Evolutionary conservation across 1,140 invertebrate species (phyloP).

Genomic region (Cherax quadricarinatus): DNA sequence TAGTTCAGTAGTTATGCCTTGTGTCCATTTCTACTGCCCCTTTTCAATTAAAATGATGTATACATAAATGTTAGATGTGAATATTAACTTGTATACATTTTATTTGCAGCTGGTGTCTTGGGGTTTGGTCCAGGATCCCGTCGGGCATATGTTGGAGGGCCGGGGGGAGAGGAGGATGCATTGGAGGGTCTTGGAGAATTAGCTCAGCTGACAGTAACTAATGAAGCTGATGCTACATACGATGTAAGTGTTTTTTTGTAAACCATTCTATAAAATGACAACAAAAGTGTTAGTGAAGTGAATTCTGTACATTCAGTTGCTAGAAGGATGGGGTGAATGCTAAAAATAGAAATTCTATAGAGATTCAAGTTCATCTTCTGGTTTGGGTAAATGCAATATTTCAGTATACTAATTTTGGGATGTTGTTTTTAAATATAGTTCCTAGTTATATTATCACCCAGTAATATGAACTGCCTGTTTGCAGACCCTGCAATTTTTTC

Average conservation of each 20-base stretch:
- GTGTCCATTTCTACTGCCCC: background rate
- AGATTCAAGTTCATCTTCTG: too few species aligned
- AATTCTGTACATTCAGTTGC: too few species aligned
- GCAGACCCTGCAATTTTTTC: too few species aligned
- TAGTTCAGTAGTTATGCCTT: slow-evolving; percentile 3
- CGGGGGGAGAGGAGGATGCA: slow-evolving; percentile 81
- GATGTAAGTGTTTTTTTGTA: slow-evolving; percentile 83
- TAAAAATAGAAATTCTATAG: too few species aligned
- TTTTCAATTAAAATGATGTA: background rate
- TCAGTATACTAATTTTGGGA: too few species aligned
- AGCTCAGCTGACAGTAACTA: slow-evolving; percentile 96
- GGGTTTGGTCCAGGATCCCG: slow-evolving; percentile 68
- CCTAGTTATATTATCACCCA: too few species aligned
- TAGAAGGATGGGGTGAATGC: too few species aligned
- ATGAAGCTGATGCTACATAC: slow-evolving; percentile 94
- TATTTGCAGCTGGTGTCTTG: slow-evolving; percentile 50
- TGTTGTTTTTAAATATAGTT: too few species aligned
- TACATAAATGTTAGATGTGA: background rate
- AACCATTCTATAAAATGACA: too few species aligned
- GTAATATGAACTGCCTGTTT: too few species aligned
- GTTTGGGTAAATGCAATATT: too few species aligned
- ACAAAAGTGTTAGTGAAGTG: too few species aligned
- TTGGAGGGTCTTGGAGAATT: slow-evolving; percentile 94
- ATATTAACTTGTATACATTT: background rate
- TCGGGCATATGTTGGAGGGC: slow-evolving; percentile 49